These are phyloP conservation scores for Latrodectus elegans DNA, from an alignment of 2,888 invertebrate genomes.

Conservation along the genomic window DNA sequence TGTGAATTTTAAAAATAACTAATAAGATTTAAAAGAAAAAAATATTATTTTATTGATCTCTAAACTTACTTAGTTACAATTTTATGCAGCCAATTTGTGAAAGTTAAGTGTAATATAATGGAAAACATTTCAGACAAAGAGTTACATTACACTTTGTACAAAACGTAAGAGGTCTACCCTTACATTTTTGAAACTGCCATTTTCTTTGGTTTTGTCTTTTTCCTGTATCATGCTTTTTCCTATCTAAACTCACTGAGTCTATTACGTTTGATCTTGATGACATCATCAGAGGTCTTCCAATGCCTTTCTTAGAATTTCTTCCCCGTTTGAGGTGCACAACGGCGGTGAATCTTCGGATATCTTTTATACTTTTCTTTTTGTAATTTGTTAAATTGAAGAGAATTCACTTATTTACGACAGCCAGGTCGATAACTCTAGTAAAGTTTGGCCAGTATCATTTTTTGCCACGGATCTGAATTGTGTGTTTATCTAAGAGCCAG, in stretches of 20 bases:
- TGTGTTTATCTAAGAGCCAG: not conserved
- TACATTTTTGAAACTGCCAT: slow-evolving; percentile 5
- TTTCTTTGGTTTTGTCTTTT: too few species aligned
- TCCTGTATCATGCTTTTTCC: too few species aligned
- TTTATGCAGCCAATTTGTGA: not conserved
- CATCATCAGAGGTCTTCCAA: slow-evolving; percentile 11
- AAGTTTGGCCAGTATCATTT: slow-evolving; percentile 12
- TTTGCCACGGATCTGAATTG: not conserved
- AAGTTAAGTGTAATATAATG: slow-evolving; percentile 27
- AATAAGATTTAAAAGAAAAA: slow-evolving; percentile 8
- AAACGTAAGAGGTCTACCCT: slow-evolving; percentile 20
- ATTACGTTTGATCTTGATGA: slow-evolving; percentile 25
- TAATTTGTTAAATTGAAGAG: slow-evolving; percentile 28
- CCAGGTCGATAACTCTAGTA: slow-evolving; percentile 13
- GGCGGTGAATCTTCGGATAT: not conserved
- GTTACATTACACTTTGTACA: not conserved
- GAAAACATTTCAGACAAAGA: slow-evolving; percentile 20
- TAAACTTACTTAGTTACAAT: slow-evolving; percentile 1
- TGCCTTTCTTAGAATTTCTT: slow-evolving; percentile 18
- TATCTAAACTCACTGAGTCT: too few species aligned
- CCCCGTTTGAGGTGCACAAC: slow-evolving; percentile 16
- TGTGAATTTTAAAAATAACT: slow-evolving; percentile 11
- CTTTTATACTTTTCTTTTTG: slow-evolving; percentile 4
- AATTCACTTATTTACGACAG: slow-evolving; percentile 19
- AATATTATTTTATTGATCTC: slow-evolving; percentile 33